Conservation (phyloP, 1,140 invertebrate genomes). For the Cherax quadricarinatus region DNA sequence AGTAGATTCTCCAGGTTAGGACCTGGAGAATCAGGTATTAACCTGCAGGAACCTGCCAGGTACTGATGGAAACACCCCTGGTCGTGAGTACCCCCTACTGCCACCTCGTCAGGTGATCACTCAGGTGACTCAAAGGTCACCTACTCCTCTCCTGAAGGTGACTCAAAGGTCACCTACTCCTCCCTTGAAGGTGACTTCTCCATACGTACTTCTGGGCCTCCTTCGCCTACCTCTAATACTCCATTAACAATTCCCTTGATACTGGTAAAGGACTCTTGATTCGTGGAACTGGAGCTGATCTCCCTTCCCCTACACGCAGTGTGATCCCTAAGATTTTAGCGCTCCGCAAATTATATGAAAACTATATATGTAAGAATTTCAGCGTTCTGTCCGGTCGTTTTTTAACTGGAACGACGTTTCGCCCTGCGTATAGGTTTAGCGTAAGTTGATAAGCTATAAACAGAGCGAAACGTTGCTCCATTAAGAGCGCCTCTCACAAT, state of each 20-base stretch:
- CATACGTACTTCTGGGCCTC: neutral
- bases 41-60: neutral
- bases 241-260: neutral
- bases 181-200: neutral
- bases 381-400: neutral
- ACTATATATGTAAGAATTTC: neutral
- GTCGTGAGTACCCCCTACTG: neutral
- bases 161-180: conserved; percentile 3
- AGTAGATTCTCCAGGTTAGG: neutral
- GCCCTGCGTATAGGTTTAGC: too few species aligned
- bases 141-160: neutral
- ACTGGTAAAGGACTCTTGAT: too few species aligned
- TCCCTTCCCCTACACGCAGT: too few species aligned
- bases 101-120: conserved; percentile 20
- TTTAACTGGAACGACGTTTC: too few species aligned
- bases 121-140: conserved; percentile 14
- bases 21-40: neutral
- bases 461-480: too few species aligned
- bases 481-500: too few species aligned
- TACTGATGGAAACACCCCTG: neutral
- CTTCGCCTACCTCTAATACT: neutral
- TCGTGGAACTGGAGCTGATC: too few species aligned
- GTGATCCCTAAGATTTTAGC: too few species aligned
- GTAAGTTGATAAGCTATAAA: too few species aligned
- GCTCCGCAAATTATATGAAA: too few species aligned